These are phyloP conservation scores for Iselma pallidipennis DNA, from an alignment of 2,888 invertebrate genomes.

Conservation along the genomic window DNA sequence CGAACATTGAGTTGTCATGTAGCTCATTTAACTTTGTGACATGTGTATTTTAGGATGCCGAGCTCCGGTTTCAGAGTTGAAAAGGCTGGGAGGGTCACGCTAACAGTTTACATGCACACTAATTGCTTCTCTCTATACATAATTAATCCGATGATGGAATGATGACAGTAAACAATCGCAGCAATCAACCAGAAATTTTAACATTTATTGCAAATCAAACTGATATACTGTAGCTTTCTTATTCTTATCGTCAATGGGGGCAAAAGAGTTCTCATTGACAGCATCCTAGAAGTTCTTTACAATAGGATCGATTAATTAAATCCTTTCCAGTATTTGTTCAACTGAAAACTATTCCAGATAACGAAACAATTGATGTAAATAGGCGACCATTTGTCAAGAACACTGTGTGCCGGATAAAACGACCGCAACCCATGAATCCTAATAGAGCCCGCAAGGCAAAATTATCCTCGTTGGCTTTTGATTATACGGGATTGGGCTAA, in stretches of 20 bases:
- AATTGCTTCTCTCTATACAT: constrained; percentile 44
- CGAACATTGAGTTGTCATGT: constrained; percentile 45
- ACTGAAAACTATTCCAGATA: neutral
- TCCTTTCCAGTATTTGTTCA: neutral
- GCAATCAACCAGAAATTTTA: constrained; percentile 21
- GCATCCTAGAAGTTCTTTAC: no score
- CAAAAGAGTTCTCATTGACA: no score
- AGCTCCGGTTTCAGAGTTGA: constrained; percentile 30
- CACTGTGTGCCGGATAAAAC: constrained; percentile 20
- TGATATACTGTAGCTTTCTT: no score
- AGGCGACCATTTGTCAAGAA: constrained; percentile 21
- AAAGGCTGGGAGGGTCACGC: constrained; percentile 41
- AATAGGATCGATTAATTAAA: neutral
- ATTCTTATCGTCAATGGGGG: no score
- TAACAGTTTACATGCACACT: constrained; percentile 44
- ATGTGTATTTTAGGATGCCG: constrained; percentile 42
- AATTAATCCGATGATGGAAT: constrained; percentile 42
- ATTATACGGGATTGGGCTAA: neutral
- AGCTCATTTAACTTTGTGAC: constrained; percentile 46
- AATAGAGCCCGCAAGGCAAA: constrained; percentile 17
- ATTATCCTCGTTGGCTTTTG: constrained; percentile 13
- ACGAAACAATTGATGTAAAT: constrained; percentile 10
- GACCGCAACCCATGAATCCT: constrained; percentile 21
- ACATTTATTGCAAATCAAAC: no score
- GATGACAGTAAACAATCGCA: constrained; percentile 25